Conservation (phyloP, 2,888 invertebrate species). For the Nemotelus nigrinus region DNA sequence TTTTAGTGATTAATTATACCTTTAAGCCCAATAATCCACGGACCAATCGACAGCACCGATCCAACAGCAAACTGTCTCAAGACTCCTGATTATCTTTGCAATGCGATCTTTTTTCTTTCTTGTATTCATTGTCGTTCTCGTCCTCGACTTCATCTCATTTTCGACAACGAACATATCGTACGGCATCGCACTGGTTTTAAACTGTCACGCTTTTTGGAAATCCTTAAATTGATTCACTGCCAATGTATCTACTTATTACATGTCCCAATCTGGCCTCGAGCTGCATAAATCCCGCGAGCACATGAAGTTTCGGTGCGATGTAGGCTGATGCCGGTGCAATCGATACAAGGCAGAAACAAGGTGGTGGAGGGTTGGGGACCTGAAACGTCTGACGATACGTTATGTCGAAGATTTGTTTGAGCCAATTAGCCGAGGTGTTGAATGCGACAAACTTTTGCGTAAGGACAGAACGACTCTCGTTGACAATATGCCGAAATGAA, state of each 20-base stretch:
- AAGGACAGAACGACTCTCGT: neutral
- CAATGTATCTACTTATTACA: conserved; percentile 38
- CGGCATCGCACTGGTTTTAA: conserved; percentile 39
- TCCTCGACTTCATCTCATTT: conserved; percentile 36
- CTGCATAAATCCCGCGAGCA: conserved; percentile 26
- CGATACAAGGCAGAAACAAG: conserved; percentile 30
- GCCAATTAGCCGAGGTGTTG: conserved; percentile 41
- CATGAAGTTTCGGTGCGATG: conserved; percentile 28
- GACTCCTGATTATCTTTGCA: conserved; percentile 35
- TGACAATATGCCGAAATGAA: conserved; percentile 27
- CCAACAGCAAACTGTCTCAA: conserved; percentile 20
- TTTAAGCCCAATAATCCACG: neutral
- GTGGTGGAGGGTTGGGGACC: neutral
- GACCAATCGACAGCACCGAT: conserved; percentile 17
- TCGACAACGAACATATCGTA: conserved; percentile 33
- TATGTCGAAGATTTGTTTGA: conserved; percentile 35
- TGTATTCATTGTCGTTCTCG: conserved; percentile 28
- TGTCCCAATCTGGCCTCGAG: conserved; percentile 17
- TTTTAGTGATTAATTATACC: too few relatives aligned
- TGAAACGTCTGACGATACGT: conserved; percentile 19
- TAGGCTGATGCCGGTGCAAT: conserved; percentile 17
- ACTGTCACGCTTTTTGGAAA: conserved; percentile 43
- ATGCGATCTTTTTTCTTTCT: conserved; percentile 25
- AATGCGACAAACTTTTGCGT: conserved; percentile 39
- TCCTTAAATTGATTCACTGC: conserved; percentile 42